Conservation (phyloP, 2,797 vertebrate species). For the Nyctalus aviator region DNA sequence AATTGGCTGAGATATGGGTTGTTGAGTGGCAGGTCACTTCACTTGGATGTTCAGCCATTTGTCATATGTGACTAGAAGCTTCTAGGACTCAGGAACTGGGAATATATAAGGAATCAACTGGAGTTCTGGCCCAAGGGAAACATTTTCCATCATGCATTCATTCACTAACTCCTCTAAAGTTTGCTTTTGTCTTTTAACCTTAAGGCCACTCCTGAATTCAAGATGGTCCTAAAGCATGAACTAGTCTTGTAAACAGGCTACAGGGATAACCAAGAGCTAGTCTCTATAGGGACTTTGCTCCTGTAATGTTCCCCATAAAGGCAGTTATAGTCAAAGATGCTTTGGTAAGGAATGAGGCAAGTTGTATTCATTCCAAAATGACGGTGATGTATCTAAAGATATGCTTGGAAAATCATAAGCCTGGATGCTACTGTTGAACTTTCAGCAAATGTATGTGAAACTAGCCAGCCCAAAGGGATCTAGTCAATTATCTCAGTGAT, state of each 20-base stretch:
- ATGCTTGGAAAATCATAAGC: not conserved
- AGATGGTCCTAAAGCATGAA: not conserved
- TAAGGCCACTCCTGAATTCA: slow-evolving; percentile 55
- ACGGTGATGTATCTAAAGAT: not conserved
- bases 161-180: slow-evolving; percentile 36
- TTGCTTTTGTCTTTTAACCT: slow-evolving; percentile 56
- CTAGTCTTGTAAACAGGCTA: slow-evolving; percentile 1
- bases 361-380: not conserved
- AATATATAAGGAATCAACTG: slow-evolving; percentile 26
- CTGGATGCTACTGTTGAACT: not conserved
- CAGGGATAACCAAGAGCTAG: not conserved
- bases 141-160: slow-evolving; percentile 41
- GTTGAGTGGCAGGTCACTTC: slow-evolving; percentile 66
- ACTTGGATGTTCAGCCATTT: slow-evolving; percentile 70
- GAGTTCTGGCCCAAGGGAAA: slow-evolving; percentile 26
- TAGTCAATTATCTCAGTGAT: not conserved
- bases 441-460: not conserved
- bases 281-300: not conserved
- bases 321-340: not conserved
- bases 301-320: not conserved
- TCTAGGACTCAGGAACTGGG: slow-evolving; percentile 52
- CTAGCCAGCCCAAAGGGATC: not conserved
- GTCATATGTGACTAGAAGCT: slow-evolving; percentile 61
- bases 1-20: slow-evolving; percentile 45
- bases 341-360: not conserved